phyloP scores from a whole-genome alignment of 2,888 invertebrate genomes.

The Diachrysia chrysitis region DNA sequence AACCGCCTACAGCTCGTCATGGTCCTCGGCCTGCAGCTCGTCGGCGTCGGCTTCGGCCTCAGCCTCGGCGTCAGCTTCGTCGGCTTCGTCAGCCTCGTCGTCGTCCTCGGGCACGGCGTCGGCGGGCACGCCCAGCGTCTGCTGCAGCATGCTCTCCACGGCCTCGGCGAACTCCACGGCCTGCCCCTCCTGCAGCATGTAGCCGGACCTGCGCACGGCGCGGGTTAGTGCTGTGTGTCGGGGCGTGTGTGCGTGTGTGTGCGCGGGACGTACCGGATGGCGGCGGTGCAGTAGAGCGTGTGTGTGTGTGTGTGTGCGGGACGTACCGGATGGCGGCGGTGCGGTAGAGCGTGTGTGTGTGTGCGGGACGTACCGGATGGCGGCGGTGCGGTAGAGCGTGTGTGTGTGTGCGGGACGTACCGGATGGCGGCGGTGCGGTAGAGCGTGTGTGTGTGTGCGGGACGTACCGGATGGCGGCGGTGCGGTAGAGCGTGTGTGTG shows the following conservation, averaged over 20 bases:
- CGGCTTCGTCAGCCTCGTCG: conserved; percentile 58
- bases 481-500: conserved; percentile 91
- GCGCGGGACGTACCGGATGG: conserved; percentile 91
- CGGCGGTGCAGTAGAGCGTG: conserved; percentile 95
- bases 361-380: conserved; percentile 90
- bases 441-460: conserved; percentile 92
- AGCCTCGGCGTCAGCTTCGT: conserved; percentile 57
- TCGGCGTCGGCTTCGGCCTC: conserved; percentile 49
- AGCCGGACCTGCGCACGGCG: conserved; percentile 94
- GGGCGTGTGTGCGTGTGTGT: too few relatives aligned
- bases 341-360: conserved; percentile 97
- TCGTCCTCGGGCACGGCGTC: conserved; percentile 89
- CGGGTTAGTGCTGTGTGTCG: not conserved
- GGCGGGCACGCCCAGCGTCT: conserved; percentile 93
- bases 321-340: conserved; percentile 94
- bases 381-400: too few relatives aligned
- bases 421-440: conserved; percentile 90
- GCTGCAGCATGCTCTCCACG: conserved; percentile 96
- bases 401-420: too few relatives aligned
- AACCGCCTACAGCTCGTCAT: conserved; percentile 74
- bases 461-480: conserved; percentile 90
- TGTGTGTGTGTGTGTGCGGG: conserved; percentile 93
- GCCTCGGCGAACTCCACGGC: conserved; percentile 95
- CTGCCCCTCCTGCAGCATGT: conserved; percentile 91
- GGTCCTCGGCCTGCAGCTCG: conserved; percentile 60